Evolutionary conservation across 2,797 vertebrate species (phyloP).

Genomic region (Argentina silus): DNA sequence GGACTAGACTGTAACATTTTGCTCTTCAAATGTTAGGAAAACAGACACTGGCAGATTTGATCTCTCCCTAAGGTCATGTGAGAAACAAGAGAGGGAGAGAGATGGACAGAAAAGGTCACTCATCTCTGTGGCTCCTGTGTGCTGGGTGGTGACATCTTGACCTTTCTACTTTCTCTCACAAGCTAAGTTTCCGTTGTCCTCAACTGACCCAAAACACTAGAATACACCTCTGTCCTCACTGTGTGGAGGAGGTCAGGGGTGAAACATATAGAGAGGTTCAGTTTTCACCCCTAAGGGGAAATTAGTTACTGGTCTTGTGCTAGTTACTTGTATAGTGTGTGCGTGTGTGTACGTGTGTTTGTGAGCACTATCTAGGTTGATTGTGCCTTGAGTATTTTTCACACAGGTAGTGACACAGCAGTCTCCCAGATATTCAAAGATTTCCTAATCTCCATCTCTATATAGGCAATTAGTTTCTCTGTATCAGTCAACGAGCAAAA

Average conservation of each 20-base stretch:
- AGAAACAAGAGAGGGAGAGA: background rate
- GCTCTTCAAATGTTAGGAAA: background rate
- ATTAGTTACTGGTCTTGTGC: background rate
- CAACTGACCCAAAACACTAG: background rate
- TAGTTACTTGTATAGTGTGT: background rate
- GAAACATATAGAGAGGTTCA: background rate
- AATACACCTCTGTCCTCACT: background rate
- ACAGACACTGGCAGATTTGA: background rate
- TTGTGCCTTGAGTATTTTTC: background rate
- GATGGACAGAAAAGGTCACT: background rate
- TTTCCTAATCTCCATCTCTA: background rate
- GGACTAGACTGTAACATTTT: background rate
- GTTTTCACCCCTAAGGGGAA: background rate
- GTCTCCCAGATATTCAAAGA: conserved; percentile 9
- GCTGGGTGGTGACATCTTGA: background rate
- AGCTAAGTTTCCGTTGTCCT: background rate
- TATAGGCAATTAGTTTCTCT: too few relatives aligned
- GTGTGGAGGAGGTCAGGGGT: background rate
- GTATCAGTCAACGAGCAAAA: too few relatives aligned
- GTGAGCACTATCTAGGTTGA: background rate
- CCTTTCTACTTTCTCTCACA: background rate
- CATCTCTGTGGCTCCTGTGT: conserved; percentile 2
- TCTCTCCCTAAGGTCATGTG: background rate
- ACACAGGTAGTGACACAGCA: background rate
- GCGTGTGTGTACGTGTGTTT: background rate